These are phyloP conservation scores for Batillaria attramentaria DNA, from an alignment of 1,140 invertebrate genomes.

Conservation along the genomic window DNA sequence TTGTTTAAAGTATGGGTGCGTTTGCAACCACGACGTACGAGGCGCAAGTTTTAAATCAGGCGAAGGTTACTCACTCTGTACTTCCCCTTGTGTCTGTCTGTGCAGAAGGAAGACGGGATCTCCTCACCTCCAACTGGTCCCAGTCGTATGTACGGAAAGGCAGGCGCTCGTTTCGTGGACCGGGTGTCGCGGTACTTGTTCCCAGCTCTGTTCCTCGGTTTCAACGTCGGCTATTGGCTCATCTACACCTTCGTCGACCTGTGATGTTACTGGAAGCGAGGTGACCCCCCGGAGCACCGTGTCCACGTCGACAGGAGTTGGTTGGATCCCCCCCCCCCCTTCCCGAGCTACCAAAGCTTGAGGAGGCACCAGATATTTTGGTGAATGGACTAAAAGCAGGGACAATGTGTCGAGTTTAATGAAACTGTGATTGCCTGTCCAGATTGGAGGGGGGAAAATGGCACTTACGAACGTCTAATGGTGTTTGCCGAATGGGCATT, in stretches of 20 bases:
- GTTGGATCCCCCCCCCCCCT: neutral
- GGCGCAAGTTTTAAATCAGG: too few relatives aligned
- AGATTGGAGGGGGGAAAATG: neutral
- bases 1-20: too few relatives aligned
- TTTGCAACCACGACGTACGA: too few relatives aligned
- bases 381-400: neutral
- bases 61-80: too few relatives aligned
- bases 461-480: neutral
- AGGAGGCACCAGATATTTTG: neutral
- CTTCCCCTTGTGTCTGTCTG: neutral
- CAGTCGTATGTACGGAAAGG: constrained; percentile 33
- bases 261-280: neutral
- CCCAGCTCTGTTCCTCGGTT: constrained; percentile 85
- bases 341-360: too few relatives aligned
- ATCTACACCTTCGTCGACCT: constrained; percentile 37
- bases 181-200: constrained; percentile 80
- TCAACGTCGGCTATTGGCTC: constrained; percentile 77
- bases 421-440: neutral
- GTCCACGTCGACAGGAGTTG: neutral
- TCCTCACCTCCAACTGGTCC: neutral
- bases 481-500: neutral
- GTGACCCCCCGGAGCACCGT: neutral
- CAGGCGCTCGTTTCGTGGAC: constrained; percentile 39
- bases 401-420: neutral
- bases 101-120: neutral